phyloP scores from a whole-genome alignment of 64 coral and sea anemone genomes.

The Pachyseris speciosa region DNA sequence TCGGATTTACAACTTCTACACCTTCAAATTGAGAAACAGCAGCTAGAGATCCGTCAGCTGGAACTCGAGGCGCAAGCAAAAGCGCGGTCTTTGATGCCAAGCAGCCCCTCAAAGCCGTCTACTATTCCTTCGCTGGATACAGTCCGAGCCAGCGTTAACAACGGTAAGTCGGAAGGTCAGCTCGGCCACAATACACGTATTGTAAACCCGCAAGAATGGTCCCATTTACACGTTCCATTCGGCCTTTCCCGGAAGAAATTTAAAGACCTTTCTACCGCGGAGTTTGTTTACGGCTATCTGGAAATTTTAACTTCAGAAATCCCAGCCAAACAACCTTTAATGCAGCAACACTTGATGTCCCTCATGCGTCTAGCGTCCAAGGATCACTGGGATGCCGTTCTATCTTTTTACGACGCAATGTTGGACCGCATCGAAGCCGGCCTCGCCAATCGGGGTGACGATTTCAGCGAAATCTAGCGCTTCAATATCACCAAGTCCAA shows the following conservation, averaged over 20 bases:
- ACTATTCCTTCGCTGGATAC: background rate
- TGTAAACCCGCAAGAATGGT: slow-evolving; percentile 12
- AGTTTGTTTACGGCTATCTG: slow-evolving; percentile 34
- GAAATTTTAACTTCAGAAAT: background rate
- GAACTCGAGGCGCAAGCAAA: background rate
- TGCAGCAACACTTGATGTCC: slow-evolving; percentile 17
- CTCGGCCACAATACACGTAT: slow-evolving; percentile 4
- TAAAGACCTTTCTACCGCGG: background rate
- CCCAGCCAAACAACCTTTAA: slow-evolving; percentile 11
- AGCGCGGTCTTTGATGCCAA: background rate
- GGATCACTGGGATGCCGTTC: background rate
- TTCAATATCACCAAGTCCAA: slow-evolving; percentile 51
- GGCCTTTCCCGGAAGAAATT: slow-evolving; percentile 1
- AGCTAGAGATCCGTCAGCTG: background rate
- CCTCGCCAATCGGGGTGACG: background rate
- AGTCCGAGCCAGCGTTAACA: background rate
- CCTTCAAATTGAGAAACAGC: background rate
- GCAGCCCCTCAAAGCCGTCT: too few species aligned
- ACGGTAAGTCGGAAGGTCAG: background rate
- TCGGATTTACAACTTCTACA: background rate
- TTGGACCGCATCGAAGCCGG: background rate
- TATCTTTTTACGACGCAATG: background rate
- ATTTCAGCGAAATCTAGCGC: slow-evolving; percentile 34
- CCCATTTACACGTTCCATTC: background rate
- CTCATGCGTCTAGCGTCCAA: slow-evolving; percentile 2